Conservation (phyloP, 2,888 invertebrate genomes). For the Apamea epomidion region DNA sequence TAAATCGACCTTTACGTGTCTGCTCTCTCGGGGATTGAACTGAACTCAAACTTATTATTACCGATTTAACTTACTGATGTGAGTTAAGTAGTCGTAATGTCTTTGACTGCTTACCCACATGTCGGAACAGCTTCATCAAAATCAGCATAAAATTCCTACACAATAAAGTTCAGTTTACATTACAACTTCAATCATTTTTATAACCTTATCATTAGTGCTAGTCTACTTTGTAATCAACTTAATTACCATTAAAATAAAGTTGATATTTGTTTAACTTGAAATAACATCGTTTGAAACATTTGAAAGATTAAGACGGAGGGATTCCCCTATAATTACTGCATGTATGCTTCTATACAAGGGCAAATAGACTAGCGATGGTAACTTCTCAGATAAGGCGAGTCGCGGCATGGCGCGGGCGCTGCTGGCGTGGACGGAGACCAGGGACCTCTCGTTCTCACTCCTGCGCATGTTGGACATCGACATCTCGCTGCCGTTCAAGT, state of each 20-base stretch:
- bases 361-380: not conserved
- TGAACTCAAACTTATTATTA: conserved; percentile 39
- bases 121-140: not conserved
- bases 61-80: conserved; percentile 16
- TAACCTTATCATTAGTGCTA: too few relatives aligned
- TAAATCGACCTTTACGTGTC: not conserved
- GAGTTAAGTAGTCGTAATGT: conserved; percentile 7
- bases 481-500: conserved; percentile 83
- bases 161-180: too few relatives aligned
- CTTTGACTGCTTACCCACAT: conserved; percentile 17
- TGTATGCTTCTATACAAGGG: not conserved
- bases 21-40: conserved; percentile 22
- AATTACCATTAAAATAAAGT: too few relatives aligned
- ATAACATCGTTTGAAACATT: too few relatives aligned
- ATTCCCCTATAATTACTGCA: not conserved
- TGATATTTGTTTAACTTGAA: too few relatives aligned
- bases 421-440: conserved; percentile 80
- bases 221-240: too few relatives aligned
- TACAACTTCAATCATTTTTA: too few relatives aligned
- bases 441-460: conserved; percentile 81
- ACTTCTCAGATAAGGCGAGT: conserved; percentile 79
- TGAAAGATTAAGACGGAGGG: too few relatives aligned
- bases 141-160: not conserved
- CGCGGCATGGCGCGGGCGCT: conserved; percentile 80
- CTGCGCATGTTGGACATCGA: conserved; percentile 83